Evolutionary conservation across 2,888 invertebrate genomes (phyloP), one percentile per base, ranked within the genome.

Genomic region (Caenorhabditis drosophilae): DNA sequence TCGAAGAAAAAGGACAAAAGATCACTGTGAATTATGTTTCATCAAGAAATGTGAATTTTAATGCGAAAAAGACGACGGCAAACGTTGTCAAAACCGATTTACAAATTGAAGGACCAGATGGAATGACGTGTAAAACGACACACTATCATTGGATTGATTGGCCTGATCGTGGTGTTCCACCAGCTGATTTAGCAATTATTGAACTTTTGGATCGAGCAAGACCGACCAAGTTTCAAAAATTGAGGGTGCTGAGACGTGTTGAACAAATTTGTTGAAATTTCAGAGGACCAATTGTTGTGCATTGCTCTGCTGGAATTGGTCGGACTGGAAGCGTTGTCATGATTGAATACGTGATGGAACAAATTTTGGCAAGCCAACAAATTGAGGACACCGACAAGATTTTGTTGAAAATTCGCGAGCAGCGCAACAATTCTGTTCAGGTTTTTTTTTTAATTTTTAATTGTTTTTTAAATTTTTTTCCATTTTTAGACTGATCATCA

Each of bases 271-370:
- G 6, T 34, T 20, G 16, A 26, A 4, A 31, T 50, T 55, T 25
- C 48, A 53, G 54, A 18, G 23, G 51, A 4, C 73, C 73, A 0
- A 73, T 73, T 35, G 68, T 67, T 2, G 61, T 73, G 7, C 73
- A 73, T 40, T 73, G 73, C 50, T 70, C 70, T 2, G 73, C 73
- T 6, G 73, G 73, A 12, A 70, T 73, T 51, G 73, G 73, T n/a
- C 52, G 73, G 0, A 73, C 73, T 4, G 73, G 73, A 3, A 59
- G 63, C 0, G 66, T 73, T 2, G 70, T 70, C 2, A 61, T 73
- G 63, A 66, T 73, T 26, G 64, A 73, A 42, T 70, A 68, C 59
- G 48, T 67, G 4, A 56, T 70, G 52, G 73, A 70, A 22, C 55
- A 60, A 45, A 23, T 70, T 15, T 41, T 55, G 20, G 22, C 40